Evolutionary conservation across 2,888 invertebrate species (phyloP).

Genomic region (Muschampia plurimacula): DNA sequence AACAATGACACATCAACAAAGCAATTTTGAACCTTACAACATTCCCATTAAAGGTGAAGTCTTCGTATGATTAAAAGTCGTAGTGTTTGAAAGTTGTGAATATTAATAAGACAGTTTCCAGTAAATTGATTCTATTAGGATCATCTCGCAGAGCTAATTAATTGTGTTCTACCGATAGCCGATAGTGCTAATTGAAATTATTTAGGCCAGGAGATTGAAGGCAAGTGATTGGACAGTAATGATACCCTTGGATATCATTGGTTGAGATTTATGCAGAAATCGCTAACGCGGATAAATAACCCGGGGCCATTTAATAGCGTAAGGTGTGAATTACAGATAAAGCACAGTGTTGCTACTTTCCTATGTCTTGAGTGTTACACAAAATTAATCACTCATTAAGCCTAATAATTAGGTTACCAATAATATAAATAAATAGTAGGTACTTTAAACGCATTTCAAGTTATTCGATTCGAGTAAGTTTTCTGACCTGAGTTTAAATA

Average conservation of each 20-base stretch:
- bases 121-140: slow-evolving; percentile 38
- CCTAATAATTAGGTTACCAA: too few relatives aligned
- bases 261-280: not conserved
- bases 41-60: not conserved
- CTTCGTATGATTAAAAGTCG: not conserved
- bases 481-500: too few relatives aligned
- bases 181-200: slow-evolving; percentile 38
- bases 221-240: slow-evolving; percentile 10
- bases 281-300: not conserved
- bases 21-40: not conserved
- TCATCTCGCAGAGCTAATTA: slow-evolving; percentile 31
- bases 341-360: too few relatives aligned
- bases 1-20: not conserved
- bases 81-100: slow-evolving; percentile 33
- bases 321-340: too few relatives aligned
- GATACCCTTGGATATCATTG: not conserved
- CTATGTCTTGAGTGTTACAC: too few relatives aligned
- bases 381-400: too few relatives aligned
- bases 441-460: too few relatives aligned
- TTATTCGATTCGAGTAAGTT: too few relatives aligned
- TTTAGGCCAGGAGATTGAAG: slow-evolving; percentile 12
- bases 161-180: slow-evolving; percentile 17
- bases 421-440: too few relatives aligned
- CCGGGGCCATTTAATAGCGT: not conserved
- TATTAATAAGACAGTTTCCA: slow-evolving; percentile 34